phyloP scores from a whole-genome alignment of 2,797 vertebrate genomes.

The Myripristis jacobus region DNA sequence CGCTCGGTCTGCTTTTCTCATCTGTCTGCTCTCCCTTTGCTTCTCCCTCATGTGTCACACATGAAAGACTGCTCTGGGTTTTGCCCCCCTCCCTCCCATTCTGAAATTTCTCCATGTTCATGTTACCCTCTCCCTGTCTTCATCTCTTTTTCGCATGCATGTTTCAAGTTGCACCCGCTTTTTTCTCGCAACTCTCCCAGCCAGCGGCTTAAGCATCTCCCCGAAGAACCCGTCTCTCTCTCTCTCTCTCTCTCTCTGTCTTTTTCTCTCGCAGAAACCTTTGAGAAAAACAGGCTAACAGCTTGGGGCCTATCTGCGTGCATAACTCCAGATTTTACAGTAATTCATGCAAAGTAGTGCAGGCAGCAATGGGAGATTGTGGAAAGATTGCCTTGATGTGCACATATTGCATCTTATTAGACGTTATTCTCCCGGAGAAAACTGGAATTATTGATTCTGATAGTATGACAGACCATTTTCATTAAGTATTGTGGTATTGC shows the following conservation, averaged over 20 bases:
- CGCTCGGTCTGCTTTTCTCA: conserved; percentile 67
- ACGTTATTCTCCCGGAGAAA: conserved; percentile 67
- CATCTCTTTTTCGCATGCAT: conserved; percentile 63
- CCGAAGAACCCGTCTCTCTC: conserved; percentile 47
- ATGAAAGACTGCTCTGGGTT: conserved; percentile 67
- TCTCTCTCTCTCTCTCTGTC: conserved; percentile 24
- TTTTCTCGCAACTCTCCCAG: conserved; percentile 69
- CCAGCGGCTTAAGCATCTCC: conserved; percentile 72
- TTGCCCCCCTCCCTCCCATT: conserved; percentile 47
- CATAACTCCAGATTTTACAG: conserved; percentile 76
- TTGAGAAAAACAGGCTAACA: conserved; percentile 76
- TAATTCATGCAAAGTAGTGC: conserved; percentile 79
- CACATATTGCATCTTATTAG: conserved; percentile 75
- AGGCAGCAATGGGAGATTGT: conserved; percentile 68
- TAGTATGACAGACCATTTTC: conserved; percentile 74
- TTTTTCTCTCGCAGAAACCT: conserved; percentile 68
- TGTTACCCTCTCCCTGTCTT: conserved; percentile 58
- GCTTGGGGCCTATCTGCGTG: conserved; percentile 72
- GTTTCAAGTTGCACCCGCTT: conserved; percentile 78
- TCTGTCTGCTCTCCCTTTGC: conserved; percentile 65
- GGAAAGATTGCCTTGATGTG: conserved; percentile 75
- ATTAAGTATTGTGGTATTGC: conserved; percentile 47
- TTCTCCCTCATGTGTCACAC: conserved; percentile 61
- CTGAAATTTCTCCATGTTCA: conserved; percentile 58
- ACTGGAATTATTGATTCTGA: conserved; percentile 71